Conservation (phyloP, 2,797 vertebrate species). For the Microhierax caerulescens region DNA sequence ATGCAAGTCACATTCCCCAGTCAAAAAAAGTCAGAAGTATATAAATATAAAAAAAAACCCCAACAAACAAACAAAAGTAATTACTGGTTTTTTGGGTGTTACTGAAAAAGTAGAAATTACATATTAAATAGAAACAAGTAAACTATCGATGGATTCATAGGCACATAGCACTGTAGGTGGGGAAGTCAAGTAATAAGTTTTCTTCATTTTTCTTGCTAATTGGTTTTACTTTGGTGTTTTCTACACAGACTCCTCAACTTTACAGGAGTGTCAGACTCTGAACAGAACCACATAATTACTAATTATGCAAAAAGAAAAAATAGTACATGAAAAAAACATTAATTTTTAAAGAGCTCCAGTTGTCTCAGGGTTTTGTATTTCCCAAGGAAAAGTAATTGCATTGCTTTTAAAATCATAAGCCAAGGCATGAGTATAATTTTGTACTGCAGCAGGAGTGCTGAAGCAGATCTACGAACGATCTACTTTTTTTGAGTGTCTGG, state of each 20-base stretch:
- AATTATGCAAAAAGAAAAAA: neutral
- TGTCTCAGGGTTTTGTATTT: neutral
- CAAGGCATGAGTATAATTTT: neutral
- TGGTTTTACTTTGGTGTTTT: neutral
- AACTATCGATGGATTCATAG: neutral
- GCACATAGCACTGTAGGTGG: neutral
- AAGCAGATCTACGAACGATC: neutral
- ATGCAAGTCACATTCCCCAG: neutral
- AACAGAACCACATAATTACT: neutral
- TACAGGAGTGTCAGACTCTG: neutral
- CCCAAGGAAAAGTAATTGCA: neutral
- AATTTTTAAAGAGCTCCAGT: neutral
- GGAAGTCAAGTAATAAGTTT: neutral
- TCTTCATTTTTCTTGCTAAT: neutral
- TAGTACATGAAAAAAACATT: neutral
- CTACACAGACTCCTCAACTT: neutral
- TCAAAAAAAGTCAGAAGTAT: neutral
- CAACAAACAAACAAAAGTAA: neutral
- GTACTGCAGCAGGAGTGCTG: neutral
- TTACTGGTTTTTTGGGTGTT: neutral
- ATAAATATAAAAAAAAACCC: neutral
- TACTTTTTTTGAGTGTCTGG: neutral
- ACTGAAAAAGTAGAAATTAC: neutral
- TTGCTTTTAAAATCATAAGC: neutral
- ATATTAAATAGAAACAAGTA: neutral